Conservation (phyloP, 1,140 invertebrate species). For the Portunus trituberculatus region DNA sequence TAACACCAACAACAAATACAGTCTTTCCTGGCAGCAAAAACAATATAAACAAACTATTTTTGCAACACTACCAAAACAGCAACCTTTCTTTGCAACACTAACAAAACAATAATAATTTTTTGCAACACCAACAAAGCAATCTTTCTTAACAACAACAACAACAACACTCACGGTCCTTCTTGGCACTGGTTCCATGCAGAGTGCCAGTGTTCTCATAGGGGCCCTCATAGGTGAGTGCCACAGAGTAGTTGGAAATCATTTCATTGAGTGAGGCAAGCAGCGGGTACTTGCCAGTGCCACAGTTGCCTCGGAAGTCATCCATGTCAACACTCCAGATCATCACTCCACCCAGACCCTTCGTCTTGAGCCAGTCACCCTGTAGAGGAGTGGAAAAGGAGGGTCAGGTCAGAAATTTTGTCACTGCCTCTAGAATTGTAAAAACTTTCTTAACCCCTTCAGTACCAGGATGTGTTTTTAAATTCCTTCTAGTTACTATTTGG, state of each 20-base stretch:
- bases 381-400: neutral
- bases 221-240: constrained; percentile 92
- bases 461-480: no score
- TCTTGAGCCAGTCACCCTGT: constrained; percentile 95
- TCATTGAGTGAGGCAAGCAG: constrained; percentile 92
- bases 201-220: constrained; percentile 87
- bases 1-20: no score
- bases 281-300: constrained; percentile 95
- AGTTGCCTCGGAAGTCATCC: constrained; percentile 94
- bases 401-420: neutral
- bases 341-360: constrained; percentile 95
- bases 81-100: no score
- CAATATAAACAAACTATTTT: no score
- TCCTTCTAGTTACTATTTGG: no score
- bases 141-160: neutral
- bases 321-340: constrained; percentile 99
- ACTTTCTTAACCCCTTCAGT: neutral
- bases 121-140: neutral
- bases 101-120: neutral
- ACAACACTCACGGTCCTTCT: constrained; percentile 84
- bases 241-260: constrained; percentile 90
- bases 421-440: neutral
- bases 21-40: no score
- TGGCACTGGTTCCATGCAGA: constrained; percentile 82
- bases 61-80: no score